Base-by-base conservation (phyloP, 2,888 invertebrate species). In the Nomada ferruginata region DNA sequence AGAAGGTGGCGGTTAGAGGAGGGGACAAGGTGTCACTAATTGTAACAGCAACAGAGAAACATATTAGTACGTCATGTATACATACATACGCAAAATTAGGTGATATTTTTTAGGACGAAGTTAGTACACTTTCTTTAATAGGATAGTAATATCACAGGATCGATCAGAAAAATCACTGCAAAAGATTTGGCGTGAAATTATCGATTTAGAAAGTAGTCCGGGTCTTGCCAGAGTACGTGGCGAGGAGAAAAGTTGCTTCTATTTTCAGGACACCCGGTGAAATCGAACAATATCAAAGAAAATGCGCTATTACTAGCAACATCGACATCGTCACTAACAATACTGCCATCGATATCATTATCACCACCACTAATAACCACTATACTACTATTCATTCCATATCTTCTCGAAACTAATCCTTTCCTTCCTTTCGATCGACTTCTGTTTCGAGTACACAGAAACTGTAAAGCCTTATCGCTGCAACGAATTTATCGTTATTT, bases 391-490 rank as follows among this genome's bases (percentile, higher is more conserved):
- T 42, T 75, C 61, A 78, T 42, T 76, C 65, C 78, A 29, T 78
- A 64, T 60, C 80, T 75, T 55, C 11, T 75, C 63, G 63, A 42
- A 60, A 60, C 71, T 85, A 69, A 80, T 87, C 87, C 79, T 61
- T 75, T 73, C 77, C 61, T 26, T 76, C 74, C 70, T 76, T 68
- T 79, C 70, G 79, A 86, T 68, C 78, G 80, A 83, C 77, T 72
- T 61, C 68, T 76, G 57, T 29, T 47, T 79, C 70, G 60, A 69
- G 55, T 77, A 71, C 63, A 73, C 66, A 69, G 73, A 79, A 77
- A 77, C 60, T 42, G 47, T 55, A 70, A 66, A 66, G 65, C 65
- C 20, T 64, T 68, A 76, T 42, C 76, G 63, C 76, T 76, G 64
- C 82, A 64, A 61, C 66, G 78, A 78, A 74, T 59, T 68, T 68